phyloP scores from a whole-genome alignment of 1,140 invertebrate genomes.

The Drosophila neocordata region DNA sequence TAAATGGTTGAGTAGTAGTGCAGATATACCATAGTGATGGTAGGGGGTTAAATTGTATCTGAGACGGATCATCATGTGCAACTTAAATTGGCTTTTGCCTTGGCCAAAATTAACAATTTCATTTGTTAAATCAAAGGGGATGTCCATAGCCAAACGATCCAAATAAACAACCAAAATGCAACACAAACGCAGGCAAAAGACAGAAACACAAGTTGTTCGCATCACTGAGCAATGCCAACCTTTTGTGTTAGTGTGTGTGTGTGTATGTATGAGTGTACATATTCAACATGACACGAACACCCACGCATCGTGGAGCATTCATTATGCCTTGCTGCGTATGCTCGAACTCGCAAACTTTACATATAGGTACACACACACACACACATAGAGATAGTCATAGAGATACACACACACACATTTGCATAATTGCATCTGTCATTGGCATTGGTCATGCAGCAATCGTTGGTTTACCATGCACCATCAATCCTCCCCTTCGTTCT shows the following conservation, averaged over 20 bases:
- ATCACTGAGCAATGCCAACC: slow-evolving; percentile 50
- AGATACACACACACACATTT: slow-evolving; percentile 43
- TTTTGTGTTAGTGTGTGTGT: slow-evolving; percentile 36
- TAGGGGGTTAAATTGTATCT: slow-evolving; percentile 28
- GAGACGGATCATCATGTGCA: slow-evolving; percentile 3
- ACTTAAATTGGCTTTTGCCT: slow-evolving; percentile 67
- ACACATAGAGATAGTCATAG: slow-evolving; percentile 11
- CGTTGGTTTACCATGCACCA: slow-evolving; percentile 16
- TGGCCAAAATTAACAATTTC: slow-evolving; percentile 73
- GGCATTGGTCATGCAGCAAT: slow-evolving; percentile 55
- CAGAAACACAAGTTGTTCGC: slow-evolving; percentile 45
- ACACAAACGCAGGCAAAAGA: slow-evolving; percentile 18
- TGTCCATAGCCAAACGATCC: slow-evolving; percentile 20
- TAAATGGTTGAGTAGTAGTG: no score
- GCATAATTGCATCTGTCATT: slow-evolving; percentile 68
- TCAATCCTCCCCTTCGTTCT: not conserved
- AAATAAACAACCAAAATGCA: slow-evolving; percentile 20
- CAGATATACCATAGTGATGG: not conserved
- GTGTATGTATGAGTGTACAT: slow-evolving; percentile 40
- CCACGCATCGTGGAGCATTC: slow-evolving; percentile 71
- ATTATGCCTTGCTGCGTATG: slow-evolving; percentile 66
- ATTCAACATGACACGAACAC: slow-evolving; percentile 72
- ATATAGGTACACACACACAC: slow-evolving; percentile 13
- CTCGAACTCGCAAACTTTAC: slow-evolving; percentile 20
- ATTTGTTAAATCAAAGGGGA: slow-evolving; percentile 73